Evolutionary conservation across 2,113 vertebrate genomes (phyloP).

Genomic region (Mugil cephalus): DNA sequence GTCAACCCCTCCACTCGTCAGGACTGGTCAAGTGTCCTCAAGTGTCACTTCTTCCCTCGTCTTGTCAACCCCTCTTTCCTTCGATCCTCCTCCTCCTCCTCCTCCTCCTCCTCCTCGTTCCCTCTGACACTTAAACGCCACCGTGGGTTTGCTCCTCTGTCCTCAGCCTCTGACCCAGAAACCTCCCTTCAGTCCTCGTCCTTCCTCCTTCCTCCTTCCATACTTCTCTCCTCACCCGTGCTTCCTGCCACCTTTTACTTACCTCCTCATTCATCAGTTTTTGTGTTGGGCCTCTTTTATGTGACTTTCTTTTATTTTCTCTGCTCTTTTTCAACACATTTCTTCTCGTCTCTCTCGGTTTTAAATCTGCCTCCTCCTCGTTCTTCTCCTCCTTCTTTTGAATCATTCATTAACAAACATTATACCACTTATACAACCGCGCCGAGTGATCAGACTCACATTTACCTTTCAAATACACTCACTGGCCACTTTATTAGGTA

Average conservation of each 20-base stretch:
- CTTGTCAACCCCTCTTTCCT: slow-evolving; percentile 30
- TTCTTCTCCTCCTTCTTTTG: not conserved
- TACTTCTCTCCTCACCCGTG: not conserved
- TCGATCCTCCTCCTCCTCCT: slow-evolving; percentile 13
- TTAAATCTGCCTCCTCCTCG: not conserved
- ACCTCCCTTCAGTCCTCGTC: slow-evolving; percentile 28
- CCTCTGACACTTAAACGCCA: slow-evolving; percentile 70
- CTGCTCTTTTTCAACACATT: too few relatives aligned
- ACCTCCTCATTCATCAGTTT: slow-evolving; percentile 6
- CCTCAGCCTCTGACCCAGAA: slow-evolving; percentile 65
- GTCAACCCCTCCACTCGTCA: slow-evolving; percentile 29
- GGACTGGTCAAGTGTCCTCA: slow-evolving; percentile 24
- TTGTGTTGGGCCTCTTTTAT: not conserved
- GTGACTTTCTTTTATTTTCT: not conserved
- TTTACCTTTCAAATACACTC: too few relatives aligned
- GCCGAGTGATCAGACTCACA: too few relatives aligned
- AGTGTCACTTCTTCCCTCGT: slow-evolving; percentile 42
- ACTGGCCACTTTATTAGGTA: too few relatives aligned
- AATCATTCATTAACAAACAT: too few relatives aligned
- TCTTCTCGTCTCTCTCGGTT: too few relatives aligned
- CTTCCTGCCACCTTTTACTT: not conserved
- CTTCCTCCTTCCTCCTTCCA: slow-evolving; percentile 17
- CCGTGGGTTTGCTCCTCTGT: slow-evolving; percentile 39
- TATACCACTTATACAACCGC: too few relatives aligned
- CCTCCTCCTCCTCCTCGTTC: slow-evolving; percentile 27